These are phyloP conservation scores for Candoia aspera DNA, from an alignment of 2,113 vertebrate genomes.

Conservation along the genomic window DNA sequence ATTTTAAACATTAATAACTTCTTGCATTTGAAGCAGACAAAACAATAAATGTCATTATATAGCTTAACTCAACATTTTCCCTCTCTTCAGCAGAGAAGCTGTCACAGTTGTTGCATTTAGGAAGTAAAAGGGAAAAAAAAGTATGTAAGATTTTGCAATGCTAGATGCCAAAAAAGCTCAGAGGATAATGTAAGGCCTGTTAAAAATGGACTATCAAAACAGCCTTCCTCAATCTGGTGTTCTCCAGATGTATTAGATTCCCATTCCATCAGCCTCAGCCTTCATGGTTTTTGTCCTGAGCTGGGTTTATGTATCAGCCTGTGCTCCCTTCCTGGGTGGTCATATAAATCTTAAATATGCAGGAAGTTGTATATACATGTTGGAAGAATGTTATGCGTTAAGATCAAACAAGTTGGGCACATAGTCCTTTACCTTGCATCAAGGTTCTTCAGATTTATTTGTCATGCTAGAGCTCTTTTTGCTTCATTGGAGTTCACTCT, in stretches of 20 bases:
- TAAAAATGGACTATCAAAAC: neutral
- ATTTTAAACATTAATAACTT: slow-evolving; percentile 32
- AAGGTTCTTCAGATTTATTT: neutral
- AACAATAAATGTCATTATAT: slow-evolving; percentile 30
- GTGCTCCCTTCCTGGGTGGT: neutral
- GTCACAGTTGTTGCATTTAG: neutral
- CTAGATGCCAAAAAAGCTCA: neutral
- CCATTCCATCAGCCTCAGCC: neutral
- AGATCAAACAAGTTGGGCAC: neutral
- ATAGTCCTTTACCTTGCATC: neutral
- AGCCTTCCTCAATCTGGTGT: neutral
- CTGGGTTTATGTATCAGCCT: neutral
- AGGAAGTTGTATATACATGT: neutral
- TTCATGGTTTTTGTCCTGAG: neutral
- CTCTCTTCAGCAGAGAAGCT: neutral
- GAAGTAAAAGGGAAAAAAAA: neutral
- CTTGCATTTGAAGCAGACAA: slow-evolving; percentile 1
- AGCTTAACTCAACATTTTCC: neutral
- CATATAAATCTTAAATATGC: neutral
- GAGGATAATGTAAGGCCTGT: neutral
- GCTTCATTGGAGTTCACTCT: neutral
- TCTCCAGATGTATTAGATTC: neutral
- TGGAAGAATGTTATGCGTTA: neutral
- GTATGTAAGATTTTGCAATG: neutral
- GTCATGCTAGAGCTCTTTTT: neutral